Conservation (phyloP, 1,140 invertebrate genomes). For the Zaprionus taronus region DNA sequence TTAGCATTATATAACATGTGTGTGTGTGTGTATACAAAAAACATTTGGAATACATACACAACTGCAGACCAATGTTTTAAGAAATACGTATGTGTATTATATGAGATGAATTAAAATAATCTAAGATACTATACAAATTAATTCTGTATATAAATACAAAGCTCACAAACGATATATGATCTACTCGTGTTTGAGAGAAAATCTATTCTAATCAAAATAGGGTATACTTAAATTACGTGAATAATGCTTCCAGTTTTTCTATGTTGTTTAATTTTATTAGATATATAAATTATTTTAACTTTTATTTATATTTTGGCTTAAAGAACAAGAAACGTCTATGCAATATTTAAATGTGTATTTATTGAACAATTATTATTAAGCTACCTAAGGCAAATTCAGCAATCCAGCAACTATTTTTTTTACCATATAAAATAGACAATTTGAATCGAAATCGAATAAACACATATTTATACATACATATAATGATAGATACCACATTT, state of each 20-base stretch:
- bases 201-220: constrained; percentile 45
- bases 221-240: constrained; percentile 33
- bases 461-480: too few species aligned
- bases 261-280: constrained; percentile 50
- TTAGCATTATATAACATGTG: constrained; percentile 22
- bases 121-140: not conserved
- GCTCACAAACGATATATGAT: not conserved
- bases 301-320: constrained; percentile 15
- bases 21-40: not conserved
- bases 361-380: constrained; percentile 21
- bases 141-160: not conserved
- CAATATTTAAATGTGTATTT: constrained; percentile 59
- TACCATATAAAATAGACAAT: too few species aligned
- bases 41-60: not conserved
- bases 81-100: not conserved
- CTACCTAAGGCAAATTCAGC: not conserved
- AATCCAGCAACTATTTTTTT: not conserved
- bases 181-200: not conserved
- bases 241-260: constrained; percentile 65
- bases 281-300: constrained; percentile 19
- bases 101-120: not conserved
- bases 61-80: not conserved
- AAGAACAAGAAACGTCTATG: constrained; percentile 45
- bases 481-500: too few species aligned
- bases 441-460: too few species aligned